Evolutionary conservation across 1,140 invertebrate species (phyloP).

Genomic region (Venustaconcha ellipsiformis): DNA sequence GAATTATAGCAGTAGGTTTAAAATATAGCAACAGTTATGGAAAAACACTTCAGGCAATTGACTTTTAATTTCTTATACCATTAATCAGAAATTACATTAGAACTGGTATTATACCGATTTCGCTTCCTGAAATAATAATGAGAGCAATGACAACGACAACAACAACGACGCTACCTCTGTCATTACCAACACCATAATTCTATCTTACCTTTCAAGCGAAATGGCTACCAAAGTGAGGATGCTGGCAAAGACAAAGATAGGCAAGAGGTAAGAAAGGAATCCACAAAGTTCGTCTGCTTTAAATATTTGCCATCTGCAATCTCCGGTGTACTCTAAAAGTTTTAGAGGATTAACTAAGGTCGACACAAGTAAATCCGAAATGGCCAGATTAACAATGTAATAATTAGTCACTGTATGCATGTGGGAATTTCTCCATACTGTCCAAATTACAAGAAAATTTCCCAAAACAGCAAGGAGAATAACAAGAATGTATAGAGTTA

Average conservation of each 20-base stretch:
- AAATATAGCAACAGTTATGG: no score
- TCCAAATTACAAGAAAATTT: slow-evolving; percentile 62
- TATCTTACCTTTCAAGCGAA: slow-evolving; percentile 71
- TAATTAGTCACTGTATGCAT: slow-evolving; percentile 73
- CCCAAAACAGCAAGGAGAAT: slow-evolving; percentile 66
- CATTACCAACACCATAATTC: no score
- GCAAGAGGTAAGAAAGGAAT: slow-evolving; percentile 66
- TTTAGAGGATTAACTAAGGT: slow-evolving; percentile 71
- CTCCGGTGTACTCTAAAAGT: slow-evolving; percentile 70
- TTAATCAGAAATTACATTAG: no score
- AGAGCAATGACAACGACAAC: no score
- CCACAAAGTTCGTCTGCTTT: slow-evolving; percentile 67
- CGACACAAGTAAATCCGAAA: slow-evolving; percentile 70
- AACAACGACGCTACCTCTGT: no score
- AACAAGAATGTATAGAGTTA: slow-evolving; percentile 62
- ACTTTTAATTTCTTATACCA: no score
- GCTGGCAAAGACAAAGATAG: slow-evolving; percentile 70
- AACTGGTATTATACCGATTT: no score
- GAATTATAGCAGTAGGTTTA: no score
- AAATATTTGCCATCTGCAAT: slow-evolving; percentile 66
- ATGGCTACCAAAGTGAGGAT: slow-evolving; percentile 70
- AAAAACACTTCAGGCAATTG: no score
- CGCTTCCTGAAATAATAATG: no score
- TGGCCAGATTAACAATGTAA: slow-evolving; percentile 72
- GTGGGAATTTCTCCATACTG: slow-evolving; percentile 64